Conservation (phyloP, 2,113 vertebrate genomes). For the Ictidomys tridecemlineatus region DNA sequence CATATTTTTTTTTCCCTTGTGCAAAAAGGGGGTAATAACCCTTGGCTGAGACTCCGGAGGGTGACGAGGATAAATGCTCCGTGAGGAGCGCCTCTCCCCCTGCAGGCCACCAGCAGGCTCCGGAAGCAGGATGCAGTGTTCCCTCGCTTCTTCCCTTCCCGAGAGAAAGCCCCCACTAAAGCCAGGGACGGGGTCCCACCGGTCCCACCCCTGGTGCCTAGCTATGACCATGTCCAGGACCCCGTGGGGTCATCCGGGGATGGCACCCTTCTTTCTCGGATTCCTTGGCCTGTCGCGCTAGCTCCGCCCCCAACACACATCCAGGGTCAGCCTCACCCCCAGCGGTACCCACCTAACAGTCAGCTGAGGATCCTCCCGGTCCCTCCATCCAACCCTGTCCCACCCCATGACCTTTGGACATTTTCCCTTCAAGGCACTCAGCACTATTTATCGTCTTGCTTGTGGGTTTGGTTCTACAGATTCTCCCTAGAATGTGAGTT, state of each 20-base stretch:
- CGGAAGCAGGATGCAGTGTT: slow-evolving; percentile 86
- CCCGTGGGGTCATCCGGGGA: no score
- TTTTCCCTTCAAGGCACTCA: rapidly evolving
- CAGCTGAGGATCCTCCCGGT: rapidly evolving
- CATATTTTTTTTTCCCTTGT: slow-evolving; percentile 83
- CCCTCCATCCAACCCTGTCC: background rate
- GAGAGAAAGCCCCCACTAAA: rapidly evolving
- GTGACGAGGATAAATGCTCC: slow-evolving; percentile 83
- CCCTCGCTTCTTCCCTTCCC: background rate
- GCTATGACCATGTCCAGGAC: rapidly evolving
- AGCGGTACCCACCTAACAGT: rapidly evolving
- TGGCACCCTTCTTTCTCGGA: background rate
- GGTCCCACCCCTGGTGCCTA: rapidly evolving
- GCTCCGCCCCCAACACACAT: background rate
- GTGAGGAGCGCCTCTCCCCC: slow-evolving; percentile 85
- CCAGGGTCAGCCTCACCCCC: background rate
- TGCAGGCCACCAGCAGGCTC: slow-evolving; percentile 82
- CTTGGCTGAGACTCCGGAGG: slow-evolving; percentile 91
- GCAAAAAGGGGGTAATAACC: slow-evolving; percentile 95
- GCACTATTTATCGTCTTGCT: rapidly evolving
- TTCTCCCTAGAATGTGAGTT: background rate
- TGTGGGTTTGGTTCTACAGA: background rate
- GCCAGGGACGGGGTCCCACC: rapidly evolving
- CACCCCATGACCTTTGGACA: rapidly evolving
- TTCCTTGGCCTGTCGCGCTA: background rate